Evolutionary conservation across 1,140 invertebrate species (phyloP), one percentile per base, ranked within the genome.

Genomic region (Meloidogyne floridensis): DNA sequence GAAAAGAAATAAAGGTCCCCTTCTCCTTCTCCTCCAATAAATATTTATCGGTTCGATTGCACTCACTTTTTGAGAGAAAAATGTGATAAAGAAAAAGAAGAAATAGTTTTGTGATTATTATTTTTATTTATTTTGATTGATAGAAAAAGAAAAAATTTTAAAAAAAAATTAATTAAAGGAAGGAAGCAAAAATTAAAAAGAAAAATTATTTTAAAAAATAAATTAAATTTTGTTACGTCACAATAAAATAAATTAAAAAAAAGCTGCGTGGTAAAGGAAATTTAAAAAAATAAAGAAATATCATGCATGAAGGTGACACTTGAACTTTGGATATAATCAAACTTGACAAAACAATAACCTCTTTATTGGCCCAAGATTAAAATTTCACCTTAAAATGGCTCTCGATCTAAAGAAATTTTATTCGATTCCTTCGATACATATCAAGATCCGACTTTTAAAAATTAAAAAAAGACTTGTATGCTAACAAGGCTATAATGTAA

Each of bases 171-270:
- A 59, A 59, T 15, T 59, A 59, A 59, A 59, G 13, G 56, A 59
- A 59, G 56, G 56, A 59, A 59, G 56, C 56, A 59, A 59, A 59
- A 59, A 59, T 59, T 15, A 65, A n/a, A 0, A 65, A 47, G 47
- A 47, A 47, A 47, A 47, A 47, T 47, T 47, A 47, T 47, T 47
- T 47, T 47, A 47, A 47, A 65, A 65, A 65, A 65, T 65, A 5
- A 65, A 65, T 65, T 65, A 65, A 65, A 65, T 65, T 47, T 65
- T n/a, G 10, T 65, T 65, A 65, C 59, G 59, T 65, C 59, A 65
- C 59, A 65, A 59, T 15, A 54, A 11, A 6, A 65, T n/a, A 65
- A n/a, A 65, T 65, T 65, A 6, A 65, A 65, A 65, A 65, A 65
- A 65, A 59, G 13, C 13, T 59, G 8, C 6, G 11, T 15, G 6